phyloP scores from a whole-genome alignment of 2,888 invertebrate genomes.

The Lymantria monacha region DNA sequence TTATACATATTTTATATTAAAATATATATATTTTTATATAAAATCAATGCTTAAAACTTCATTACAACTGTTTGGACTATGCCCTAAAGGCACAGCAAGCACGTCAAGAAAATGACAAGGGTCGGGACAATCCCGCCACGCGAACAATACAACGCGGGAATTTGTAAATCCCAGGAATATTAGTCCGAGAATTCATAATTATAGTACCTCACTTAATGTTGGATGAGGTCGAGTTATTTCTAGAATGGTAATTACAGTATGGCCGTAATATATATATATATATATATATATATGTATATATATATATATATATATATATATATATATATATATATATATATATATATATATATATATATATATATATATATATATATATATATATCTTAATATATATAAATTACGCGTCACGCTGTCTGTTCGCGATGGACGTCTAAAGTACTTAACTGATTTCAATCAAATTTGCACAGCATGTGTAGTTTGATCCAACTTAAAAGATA shows the following conservation, averaged over 20 bases:
- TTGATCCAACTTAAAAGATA: no score
- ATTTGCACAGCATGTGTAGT: no score
- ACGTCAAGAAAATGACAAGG: slow-evolving; percentile 40
- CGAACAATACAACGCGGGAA: slow-evolving; percentile 33
- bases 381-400: no score
- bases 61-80: slow-evolving; percentile 11
- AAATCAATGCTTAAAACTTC: slow-evolving; percentile 5
- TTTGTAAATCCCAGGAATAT: slow-evolving; percentile 29
- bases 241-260: slow-evolving; percentile 1
- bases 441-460: no score
- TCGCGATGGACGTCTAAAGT: no score
- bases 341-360: no score
- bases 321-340: no score
- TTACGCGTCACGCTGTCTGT: no score
- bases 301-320: no score
- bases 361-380: no score
- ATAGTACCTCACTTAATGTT: slow-evolving; percentile 15
- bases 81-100: slow-evolving; percentile 15
- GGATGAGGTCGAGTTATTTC: slow-evolving; percentile 8
- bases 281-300: no score
- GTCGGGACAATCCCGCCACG: slow-evolving; percentile 24
- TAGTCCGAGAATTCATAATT: slow-evolving; percentile 38
- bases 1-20: no score
- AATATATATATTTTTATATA: neutral
- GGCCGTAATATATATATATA: neutral